Evolutionary conservation across 2,888 invertebrate genomes (phyloP).

Genomic region (Euplagia quadripunctaria): DNA sequence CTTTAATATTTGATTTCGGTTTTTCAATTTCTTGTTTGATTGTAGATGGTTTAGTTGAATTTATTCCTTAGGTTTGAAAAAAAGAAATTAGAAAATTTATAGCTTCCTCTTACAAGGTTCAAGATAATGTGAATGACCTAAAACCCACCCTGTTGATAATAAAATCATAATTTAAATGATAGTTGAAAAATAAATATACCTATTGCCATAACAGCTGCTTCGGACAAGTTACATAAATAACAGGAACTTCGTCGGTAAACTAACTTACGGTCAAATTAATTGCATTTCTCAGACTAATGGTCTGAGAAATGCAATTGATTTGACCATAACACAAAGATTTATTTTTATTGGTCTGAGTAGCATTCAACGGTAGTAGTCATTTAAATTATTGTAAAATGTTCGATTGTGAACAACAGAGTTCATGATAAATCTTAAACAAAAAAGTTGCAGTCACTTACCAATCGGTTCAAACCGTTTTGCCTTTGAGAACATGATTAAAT

Average conservation of each 20-base stretch:
- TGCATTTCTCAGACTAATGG: no score
- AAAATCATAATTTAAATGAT: not conserved
- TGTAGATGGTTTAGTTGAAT: constrained; percentile 51
- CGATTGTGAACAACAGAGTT: not conserved
- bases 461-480: constrained; percentile 79
- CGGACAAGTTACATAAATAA: not conserved
- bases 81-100: not conserved
- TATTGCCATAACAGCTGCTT: not conserved
- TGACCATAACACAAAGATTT: no score
- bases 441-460: constrained; percentile 62
- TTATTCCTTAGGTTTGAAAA: constrained; percentile 60
- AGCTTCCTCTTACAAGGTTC: not conserved
- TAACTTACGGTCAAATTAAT: not conserved
- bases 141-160: no score
- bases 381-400: not conserved
- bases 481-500: constrained; percentile 78
- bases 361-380: not conserved
- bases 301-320: no score
- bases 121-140: not conserved
- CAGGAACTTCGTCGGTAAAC: not conserved
- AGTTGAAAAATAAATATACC: no score
- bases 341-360: no score
- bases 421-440: not conserved
- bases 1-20: constrained; percentile 47
- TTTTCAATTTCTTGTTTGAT: constrained; percentile 64